phyloP scores from a whole-genome alignment of 2,113 vertebrate genomes.

The Psettodes erumei region DNA sequence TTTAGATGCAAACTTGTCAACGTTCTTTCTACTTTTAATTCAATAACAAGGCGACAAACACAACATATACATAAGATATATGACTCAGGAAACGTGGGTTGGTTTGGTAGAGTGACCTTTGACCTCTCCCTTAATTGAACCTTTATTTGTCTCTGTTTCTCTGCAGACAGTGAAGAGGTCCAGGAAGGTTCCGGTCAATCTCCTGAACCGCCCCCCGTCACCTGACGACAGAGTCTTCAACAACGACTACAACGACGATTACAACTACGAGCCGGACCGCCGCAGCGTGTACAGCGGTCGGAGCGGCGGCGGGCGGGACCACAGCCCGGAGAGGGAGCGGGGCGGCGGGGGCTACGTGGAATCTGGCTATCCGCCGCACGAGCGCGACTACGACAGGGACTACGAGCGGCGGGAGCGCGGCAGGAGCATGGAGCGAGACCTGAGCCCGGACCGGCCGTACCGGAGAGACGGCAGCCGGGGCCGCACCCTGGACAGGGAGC shows the following conservation, averaged over 20 bases:
- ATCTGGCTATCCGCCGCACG: constrained; percentile 76
- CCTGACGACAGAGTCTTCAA: constrained; percentile 87
- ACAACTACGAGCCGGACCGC: constrained; percentile 83
- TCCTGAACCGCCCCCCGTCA: constrained; percentile 80
- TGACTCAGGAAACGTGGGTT: too few relatives aligned
- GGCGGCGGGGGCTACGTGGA: constrained; percentile 72
- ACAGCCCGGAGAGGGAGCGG: constrained; percentile 70
- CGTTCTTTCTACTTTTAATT: neutral
- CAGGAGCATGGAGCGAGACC: constrained; percentile 78
- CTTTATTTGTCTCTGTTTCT: constrained; percentile 28
- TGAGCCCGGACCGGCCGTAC: constrained; percentile 83
- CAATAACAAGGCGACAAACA: neutral
- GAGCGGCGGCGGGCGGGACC: constrained; percentile 83
- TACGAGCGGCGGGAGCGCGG: constrained; percentile 74
- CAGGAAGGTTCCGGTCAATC: constrained; percentile 85
- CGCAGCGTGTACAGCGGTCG: constrained; percentile 86
- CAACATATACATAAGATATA: neutral
- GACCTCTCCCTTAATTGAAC: neutral
- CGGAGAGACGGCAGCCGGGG: constrained; percentile 84
- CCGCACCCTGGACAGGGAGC: constrained; percentile 83
- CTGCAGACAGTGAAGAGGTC: constrained; percentile 91
- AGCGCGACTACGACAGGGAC: constrained; percentile 77
- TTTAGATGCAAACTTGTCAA: neutral
- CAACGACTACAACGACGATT: constrained; percentile 87
- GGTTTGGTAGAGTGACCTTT: neutral